A percentile compares a stretch with the other conserved stretches of the same genome.
Conservation (phyloP, 2,888 invertebrate species). For the Deilephila porcellus region DNA sequence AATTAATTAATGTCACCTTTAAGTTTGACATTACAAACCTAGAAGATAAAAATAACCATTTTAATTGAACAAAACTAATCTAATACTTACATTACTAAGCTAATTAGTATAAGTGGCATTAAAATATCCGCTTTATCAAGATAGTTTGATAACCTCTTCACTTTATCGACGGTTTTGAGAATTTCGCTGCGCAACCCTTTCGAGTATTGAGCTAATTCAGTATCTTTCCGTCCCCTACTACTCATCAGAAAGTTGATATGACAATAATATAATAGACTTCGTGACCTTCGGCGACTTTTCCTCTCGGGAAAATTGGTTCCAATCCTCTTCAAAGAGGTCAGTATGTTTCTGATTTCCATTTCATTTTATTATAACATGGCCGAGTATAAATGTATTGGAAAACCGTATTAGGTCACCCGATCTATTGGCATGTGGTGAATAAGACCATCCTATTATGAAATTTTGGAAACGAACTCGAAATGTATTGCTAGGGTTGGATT, state of each 20-base stretch:
- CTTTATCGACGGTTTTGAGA: not conserved
- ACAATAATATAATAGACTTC: constrained; percentile 54
- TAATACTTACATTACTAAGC: too few species aligned
- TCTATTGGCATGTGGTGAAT: constrained; percentile 44
- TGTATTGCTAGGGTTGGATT: constrained; percentile 3
- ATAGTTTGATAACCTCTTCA: not conserved
- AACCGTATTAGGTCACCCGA: constrained; percentile 51
- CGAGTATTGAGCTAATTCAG: constrained; percentile 25
- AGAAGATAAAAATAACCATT: too few species aligned
- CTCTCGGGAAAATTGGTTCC: constrained; percentile 57
- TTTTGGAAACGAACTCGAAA: constrained; percentile 21
- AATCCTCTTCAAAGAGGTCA: constrained; percentile 60
- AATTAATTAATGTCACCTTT: too few species aligned
- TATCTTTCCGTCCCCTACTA: constrained; percentile 16
- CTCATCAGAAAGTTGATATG: constrained; percentile 37
- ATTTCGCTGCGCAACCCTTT: not conserved
- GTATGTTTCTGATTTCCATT: constrained; percentile 67
- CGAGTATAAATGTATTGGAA: constrained; percentile 49
- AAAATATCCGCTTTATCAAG: not conserved
- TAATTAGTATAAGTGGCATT: not conserved
- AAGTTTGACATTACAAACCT: too few species aligned
- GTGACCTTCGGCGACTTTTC: constrained; percentile 52
- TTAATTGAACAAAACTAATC: too few species aligned
- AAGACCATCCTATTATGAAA: constrained; percentile 31
- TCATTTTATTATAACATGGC: constrained; percentile 60